A percentile compares a stretch with the other conserved stretches of the same genome.
These are phyloP conservation scores for Bombus difficillimus DNA, from an alignment of 1,140 invertebrate genomes.

Conservation along the genomic window DNA sequence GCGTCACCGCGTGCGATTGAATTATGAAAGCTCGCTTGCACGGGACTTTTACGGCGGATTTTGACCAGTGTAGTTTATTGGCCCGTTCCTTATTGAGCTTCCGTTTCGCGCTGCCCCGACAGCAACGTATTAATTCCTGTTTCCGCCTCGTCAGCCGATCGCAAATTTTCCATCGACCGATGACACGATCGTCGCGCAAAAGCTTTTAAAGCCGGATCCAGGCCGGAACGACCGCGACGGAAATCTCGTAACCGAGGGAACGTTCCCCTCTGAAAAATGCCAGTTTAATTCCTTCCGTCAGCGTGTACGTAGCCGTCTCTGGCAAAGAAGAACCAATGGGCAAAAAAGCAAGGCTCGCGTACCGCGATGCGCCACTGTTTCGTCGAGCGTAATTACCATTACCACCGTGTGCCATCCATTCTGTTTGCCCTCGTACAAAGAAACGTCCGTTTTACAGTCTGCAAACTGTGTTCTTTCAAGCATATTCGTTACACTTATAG, in stretches of 20 bases:
- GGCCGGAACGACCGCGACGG: background rate
- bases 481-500: background rate
- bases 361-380: background rate
- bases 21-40: constrained; percentile 65
- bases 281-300: constrained; percentile 22
- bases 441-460: constrained; percentile 26
- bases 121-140: constrained; percentile 59
- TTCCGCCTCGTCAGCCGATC: constrained; percentile 44
- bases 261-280: background rate
- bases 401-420: background rate
- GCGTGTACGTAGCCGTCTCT: background rate
- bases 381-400: constrained; percentile 18
- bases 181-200: background rate
- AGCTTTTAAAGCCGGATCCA: background rate
- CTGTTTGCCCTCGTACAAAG: background rate
- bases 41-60: constrained; percentile 64
- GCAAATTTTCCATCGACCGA: constrained; percentile 52
- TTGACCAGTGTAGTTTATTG: constrained; percentile 65
- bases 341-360: background rate
- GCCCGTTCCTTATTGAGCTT: constrained; percentile 59
- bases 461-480: constrained; percentile 13
- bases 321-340: background rate
- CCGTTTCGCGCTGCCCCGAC: constrained; percentile 41
- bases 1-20: constrained; percentile 51
- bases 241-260: background rate